Percentiles rank a stretch among this genome's conserved stretches.
Evolutionary conservation across 2,888 invertebrate species (phyloP).

Genomic region (Microchrysa polita): DNA sequence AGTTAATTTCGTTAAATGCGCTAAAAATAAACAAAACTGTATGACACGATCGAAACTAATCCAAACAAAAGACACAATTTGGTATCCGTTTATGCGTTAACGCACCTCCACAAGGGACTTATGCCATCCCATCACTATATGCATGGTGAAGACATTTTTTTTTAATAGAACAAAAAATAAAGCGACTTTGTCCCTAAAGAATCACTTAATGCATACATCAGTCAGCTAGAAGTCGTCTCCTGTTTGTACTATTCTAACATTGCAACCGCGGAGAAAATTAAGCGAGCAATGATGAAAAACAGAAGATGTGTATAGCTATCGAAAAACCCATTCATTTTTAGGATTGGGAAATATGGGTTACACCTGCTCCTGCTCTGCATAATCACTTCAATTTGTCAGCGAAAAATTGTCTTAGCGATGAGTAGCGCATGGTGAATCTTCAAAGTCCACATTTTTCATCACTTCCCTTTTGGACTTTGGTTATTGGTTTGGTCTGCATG

Average conservation of each 20-base stretch:
- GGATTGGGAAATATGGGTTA: constrained; percentile 36
- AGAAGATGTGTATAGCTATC: no score
- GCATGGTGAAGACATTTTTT: not conserved
- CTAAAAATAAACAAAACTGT: constrained; percentile 32
- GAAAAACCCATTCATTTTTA: constrained; percentile 19
- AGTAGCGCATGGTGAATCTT: constrained; percentile 27
- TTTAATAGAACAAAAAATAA: constrained; percentile 7
- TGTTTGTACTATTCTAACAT: not conserved
- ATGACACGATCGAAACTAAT: constrained; percentile 29
- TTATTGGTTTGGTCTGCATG: not conserved
- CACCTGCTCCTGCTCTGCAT: constrained; percentile 40
- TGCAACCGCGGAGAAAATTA: constrained; percentile 39
- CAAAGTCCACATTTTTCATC: constrained; percentile 23
- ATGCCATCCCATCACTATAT: not conserved
- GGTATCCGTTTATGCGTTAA: constrained; percentile 1
- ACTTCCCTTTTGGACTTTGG: not conserved
- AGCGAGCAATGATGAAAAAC: constrained; percentile 39
- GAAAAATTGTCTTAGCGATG: not conserved
- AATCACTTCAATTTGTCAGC: constrained; percentile 35
- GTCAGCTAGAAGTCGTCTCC: constrained; percentile 10
- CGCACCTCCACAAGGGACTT: constrained; percentile 36
- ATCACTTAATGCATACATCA: constrained; percentile 31
- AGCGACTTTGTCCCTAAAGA: not conserved
- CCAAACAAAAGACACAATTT: constrained; percentile 23
- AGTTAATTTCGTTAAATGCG: constrained; percentile 39